Base-by-base conservation (phyloP, 2,888 invertebrate genomes). In the Cephus sareptanus region DNA sequence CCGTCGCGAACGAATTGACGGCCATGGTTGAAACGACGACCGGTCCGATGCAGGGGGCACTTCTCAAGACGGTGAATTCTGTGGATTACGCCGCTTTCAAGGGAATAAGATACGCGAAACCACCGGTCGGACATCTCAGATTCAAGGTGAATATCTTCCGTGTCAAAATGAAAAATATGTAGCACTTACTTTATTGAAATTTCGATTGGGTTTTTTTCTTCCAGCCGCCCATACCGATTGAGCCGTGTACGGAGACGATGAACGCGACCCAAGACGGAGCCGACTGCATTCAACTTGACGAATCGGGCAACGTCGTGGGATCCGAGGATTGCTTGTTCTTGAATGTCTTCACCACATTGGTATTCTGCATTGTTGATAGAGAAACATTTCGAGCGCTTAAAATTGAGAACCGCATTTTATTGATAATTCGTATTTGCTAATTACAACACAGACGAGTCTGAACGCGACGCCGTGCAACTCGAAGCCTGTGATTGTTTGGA, bases 261-360 rank as follows among this genome's bases (percentile, higher is more conserved):
- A 9, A 9, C 34, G 34, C 34, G 34, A 34, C 34, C 34, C 6
- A 34, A 34, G 34, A 34, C 34, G 75, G 77, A 37, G 70, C 77
- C 33, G 40, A 70, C 35, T 79, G 79, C 70, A 75, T 77, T 12
- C 77, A 79, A 71, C n/a, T 73, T 31, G 11, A 77, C 56, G 35
- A 74, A 1, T 6, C 34, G 31, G 75, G 75, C 4, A 70, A 70
- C 12, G 23, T 77, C n/a, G 35, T 34, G 11, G 83, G 83, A 12
- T 73, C 80, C 1, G 84, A 84, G 69, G 82, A 85, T 76, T 85
- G 82, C 40, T 76, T 85, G 33, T 83, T 80, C 37, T 15, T 85
- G 3, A 83, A 84, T 73, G 77, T 84, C 34, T 83, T 79, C 75
- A 83, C 82, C 1, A 83, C 83, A 34, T 69, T 77, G 77, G 83